Conservation (phyloP, 2,888 invertebrate species). For the Chymomyza procnemis region DNA sequence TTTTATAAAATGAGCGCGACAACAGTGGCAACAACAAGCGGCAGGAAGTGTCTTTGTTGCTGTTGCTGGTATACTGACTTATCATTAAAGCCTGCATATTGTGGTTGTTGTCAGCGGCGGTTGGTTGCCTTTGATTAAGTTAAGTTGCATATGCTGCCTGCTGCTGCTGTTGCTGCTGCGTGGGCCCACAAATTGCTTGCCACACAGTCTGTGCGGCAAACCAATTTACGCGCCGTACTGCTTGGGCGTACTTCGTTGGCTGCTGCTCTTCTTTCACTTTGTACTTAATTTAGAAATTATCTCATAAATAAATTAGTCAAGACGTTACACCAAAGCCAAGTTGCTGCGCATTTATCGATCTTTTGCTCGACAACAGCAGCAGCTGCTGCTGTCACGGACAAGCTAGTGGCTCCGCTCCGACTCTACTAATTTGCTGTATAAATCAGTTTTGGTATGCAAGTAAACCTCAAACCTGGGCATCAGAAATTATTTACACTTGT, state of each 20-base stretch:
- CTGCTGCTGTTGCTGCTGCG: neutral
- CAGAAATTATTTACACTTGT: slow-evolving; percentile 34
- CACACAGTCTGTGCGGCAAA: too few relatives aligned
- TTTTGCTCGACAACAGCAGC: neutral
- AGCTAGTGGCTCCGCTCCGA: slow-evolving; percentile 28
- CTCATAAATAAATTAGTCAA: slow-evolving; percentile 24
- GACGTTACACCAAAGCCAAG: neutral
- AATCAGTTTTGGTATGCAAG: neutral
- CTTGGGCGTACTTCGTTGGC: neutral
- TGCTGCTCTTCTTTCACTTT: neutral
- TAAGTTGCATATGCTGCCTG: slow-evolving; percentile 9
- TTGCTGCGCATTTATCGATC: slow-evolving; percentile 6
- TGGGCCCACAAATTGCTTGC: neutral
- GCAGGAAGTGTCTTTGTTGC: neutral
- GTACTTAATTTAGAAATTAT: slow-evolving; percentile 19
- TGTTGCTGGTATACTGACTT: slow-evolving; percentile 18
- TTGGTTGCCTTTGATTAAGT: slow-evolving; percentile 1
- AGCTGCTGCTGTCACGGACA: slow-evolving; percentile 4
- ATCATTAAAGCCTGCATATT: slow-evolving; percentile 15
- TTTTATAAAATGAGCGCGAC: slow-evolving; percentile 16
- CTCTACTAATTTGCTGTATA: slow-evolving; percentile 10
- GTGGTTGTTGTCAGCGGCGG: neutral
- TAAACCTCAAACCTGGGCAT: slow-evolving; percentile 22
- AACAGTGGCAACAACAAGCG: neutral
- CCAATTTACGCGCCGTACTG: neutral